These are phyloP conservation scores for Protonemura montana DNA, from an alignment of 2,888 invertebrate genomes.

Conservation along the genomic window DNA sequence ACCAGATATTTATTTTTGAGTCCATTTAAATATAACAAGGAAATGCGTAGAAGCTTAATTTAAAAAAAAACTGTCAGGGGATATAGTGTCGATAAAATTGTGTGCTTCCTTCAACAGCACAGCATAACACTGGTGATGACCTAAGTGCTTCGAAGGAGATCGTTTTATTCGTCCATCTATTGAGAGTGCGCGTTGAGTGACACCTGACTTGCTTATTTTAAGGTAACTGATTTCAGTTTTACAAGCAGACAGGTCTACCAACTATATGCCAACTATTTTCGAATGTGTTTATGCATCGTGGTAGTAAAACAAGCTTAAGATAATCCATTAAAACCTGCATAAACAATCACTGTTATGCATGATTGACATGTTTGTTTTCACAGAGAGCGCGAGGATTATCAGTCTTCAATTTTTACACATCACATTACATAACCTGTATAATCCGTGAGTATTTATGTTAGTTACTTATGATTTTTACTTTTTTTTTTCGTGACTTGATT, in stretches of 20 bases:
- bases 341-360: not conserved
- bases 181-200: not conserved
- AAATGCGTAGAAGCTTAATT: too few relatives aligned
- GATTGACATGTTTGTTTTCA: constrained; percentile 18
- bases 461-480: too few relatives aligned
- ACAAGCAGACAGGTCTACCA: not conserved
- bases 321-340: constrained; percentile 7
- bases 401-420: not conserved
- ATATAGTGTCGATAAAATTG: too few relatives aligned
- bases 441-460: too few relatives aligned
- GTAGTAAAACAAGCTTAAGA: constrained; percentile 17
- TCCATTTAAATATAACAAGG: too few relatives aligned
- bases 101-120: not conserved
- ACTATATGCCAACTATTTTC: not conserved
- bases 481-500: too few relatives aligned
- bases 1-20: too few relatives aligned
- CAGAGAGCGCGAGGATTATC: constrained; percentile 20
- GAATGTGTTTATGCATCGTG: not conserved
- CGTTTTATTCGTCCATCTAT: not conserved
- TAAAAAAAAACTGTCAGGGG: too few relatives aligned
- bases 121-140: not conserved
- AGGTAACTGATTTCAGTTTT: not conserved
- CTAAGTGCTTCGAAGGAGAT: not conserved
- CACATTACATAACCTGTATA: not conserved
- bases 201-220: not conserved